Base-by-base conservation (phyloP, 2,113 vertebrate species). In the Apus apus region DNA sequence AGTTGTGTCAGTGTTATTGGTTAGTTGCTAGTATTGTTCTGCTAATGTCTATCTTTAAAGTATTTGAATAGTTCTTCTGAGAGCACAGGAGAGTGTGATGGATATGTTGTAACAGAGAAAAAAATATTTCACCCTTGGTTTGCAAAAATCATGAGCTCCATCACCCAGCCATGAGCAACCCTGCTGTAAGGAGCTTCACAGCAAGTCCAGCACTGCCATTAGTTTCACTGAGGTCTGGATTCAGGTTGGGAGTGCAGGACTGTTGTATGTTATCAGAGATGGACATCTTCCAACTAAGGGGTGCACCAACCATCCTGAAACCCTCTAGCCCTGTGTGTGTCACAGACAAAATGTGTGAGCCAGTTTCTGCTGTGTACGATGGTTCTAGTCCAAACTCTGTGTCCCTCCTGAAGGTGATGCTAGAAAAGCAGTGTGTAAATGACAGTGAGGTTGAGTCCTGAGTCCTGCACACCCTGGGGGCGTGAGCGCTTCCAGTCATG, bases 321-420 rank as follows among this genome's bases (percentile, higher is more conserved):
- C 16, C 16, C n/a, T 45, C 45, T 13, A 38, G 23, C 17, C 32
- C 32, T 0, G 0, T 14, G 43, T 13, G 20, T 9, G 29, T 34
- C 66, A 68, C 62, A 58, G 60, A 17, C 15, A 81, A 23, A 32
- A 1, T 0, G 0, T 7, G 7, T 65, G 66, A 51, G 45, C 45
- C 58, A 38, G 29, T 50, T 62, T 71, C 58, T 66, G 60, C 25
- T 32, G 9, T 23, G 43, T 43, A 14, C 30, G 36, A 32, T 26
- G 53, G 32, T 27, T 80, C 34, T 56, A 17, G 29, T 3, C 83
- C 4, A 1, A 66, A 27, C 14, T 2, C 0, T 0, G 0, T 13
- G 7, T 56, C 45, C 54, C 32, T 74, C 65, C 32, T n/a, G n/a
- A 23, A 78, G 26, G 15, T 26, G 46, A 68, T 3, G 6, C 65